Evolutionary conservation across 2,888 invertebrate genomes (phyloP).

Genomic region (Malthinus flaveolus): DNA sequence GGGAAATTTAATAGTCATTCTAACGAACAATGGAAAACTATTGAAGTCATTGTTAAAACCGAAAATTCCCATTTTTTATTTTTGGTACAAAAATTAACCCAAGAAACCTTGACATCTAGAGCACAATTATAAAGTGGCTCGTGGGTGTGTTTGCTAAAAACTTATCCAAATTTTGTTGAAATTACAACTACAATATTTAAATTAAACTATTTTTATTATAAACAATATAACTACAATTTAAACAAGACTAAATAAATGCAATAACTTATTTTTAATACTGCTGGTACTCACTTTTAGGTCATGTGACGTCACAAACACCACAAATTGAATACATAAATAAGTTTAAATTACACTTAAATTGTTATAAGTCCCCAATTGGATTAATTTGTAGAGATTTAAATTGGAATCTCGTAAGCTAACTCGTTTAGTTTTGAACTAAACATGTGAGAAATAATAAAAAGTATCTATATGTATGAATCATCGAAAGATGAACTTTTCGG

Average conservation of each 20-base stretch:
- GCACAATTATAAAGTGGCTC: background rate
- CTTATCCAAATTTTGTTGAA: background rate
- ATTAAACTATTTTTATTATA: background rate
- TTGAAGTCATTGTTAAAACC: too few species aligned
- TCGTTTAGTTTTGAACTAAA: background rate
- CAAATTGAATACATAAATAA: background rate
- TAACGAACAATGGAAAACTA: too few species aligned
- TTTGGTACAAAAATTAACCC: background rate
- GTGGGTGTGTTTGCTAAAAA: background rate
- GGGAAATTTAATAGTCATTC: too few species aligned
- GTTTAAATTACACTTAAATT: background rate
- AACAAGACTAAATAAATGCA: too few species aligned
- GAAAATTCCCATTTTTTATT: too few species aligned
- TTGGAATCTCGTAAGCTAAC: background rate
- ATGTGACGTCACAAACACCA: background rate
- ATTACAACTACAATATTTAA: background rate
- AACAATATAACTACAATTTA: too few species aligned
- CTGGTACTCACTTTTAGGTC: constrained; percentile 3
- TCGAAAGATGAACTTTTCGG: too few species aligned
- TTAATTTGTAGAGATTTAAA: background rate
- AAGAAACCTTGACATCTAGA: constrained; percentile 5
- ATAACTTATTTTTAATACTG: too few species aligned
- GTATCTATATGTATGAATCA: too few species aligned
- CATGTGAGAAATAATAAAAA: background rate
- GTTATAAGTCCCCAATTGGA: background rate